Evolutionary conservation across 2,888 invertebrate genomes (phyloP).

Genomic region (Dyspetes luteomarginatus): DNA sequence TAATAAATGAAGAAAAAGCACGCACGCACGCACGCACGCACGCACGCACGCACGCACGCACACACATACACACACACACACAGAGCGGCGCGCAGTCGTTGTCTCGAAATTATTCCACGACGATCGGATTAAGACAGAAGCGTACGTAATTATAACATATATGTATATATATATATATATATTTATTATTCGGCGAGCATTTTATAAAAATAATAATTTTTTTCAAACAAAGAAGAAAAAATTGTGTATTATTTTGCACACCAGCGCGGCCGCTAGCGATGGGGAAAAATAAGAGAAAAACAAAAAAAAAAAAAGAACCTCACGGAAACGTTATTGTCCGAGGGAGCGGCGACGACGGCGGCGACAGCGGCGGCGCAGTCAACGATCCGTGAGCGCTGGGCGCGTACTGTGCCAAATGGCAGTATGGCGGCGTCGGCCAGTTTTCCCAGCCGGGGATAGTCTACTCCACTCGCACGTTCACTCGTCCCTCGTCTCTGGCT

Average conservation of each 20-base stretch:
- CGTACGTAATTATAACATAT: too few species aligned
- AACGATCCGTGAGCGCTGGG: slow-evolving; percentile 75
- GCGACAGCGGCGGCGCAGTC: slow-evolving; percentile 58
- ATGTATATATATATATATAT: too few species aligned
- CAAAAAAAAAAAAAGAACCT: slow-evolving; percentile 41
- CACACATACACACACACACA: too few species aligned
- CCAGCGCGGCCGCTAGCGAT: slow-evolving; percentile 44
- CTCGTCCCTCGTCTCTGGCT: slow-evolving; percentile 56
- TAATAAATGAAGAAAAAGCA: slow-evolving; percentile 36
- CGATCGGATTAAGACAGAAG: too few species aligned
- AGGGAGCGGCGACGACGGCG: slow-evolving; percentile 48
- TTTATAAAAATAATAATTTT: background rate
- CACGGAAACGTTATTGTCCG: slow-evolving; percentile 48
- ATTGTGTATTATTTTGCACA: slow-evolving; percentile 21
- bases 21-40: slow-evolving; percentile 33
- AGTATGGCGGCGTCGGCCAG: slow-evolving; percentile 79
- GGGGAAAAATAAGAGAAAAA: background rate
- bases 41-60: too few species aligned
- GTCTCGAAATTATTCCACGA: too few species aligned
- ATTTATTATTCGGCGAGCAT: too few species aligned
- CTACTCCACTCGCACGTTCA: slow-evolving; percentile 63
- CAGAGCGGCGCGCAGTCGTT: too few species aligned
- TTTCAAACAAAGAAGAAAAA: background rate
- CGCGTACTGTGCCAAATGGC: slow-evolving; percentile 77
- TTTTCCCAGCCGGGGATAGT: slow-evolving; percentile 71